Percentiles rank a stretch among this genome's conserved stretches.
phyloP scores from a whole-genome alignment of 2,113 vertebrate genomes.

The Opisthocomus hoazin region DNA sequence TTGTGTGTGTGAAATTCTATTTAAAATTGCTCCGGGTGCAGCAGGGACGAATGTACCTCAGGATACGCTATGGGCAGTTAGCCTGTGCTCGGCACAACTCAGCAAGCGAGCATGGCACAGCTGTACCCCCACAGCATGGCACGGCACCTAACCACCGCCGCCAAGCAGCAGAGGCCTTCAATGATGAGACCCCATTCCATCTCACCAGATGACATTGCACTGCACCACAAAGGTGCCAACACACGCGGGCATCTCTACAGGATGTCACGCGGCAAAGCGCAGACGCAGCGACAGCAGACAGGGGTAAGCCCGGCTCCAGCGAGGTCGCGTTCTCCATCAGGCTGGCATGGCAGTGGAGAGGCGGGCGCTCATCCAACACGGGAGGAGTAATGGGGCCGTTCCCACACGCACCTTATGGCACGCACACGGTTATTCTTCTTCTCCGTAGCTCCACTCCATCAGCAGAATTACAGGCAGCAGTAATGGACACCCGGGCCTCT shows the following conservation, averaged over 20 bases:
- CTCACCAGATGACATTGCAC: accelerated
- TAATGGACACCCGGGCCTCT: background rate
- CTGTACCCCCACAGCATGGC: accelerated
- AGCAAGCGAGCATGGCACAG: accelerated
- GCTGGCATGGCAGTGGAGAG: background rate
- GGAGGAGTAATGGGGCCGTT: background rate
- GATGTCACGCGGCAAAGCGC: background rate
- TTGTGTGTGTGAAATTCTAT: background rate
- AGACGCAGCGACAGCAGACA: background rate
- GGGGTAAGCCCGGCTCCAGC: background rate
- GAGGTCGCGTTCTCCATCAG: background rate
- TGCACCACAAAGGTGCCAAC: background rate
- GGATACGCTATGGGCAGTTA: too few species aligned
- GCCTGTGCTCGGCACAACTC: background rate
- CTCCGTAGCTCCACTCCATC: background rate
- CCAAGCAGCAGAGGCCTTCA: background rate
- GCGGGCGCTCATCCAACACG: accelerated
- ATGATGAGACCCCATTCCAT: background rate
- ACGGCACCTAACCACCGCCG: background rate
- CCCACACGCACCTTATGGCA: accelerated
- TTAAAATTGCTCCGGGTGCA: background rate
- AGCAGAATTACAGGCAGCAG: background rate
- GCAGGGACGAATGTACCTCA: background rate
- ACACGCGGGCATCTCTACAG: background rate
- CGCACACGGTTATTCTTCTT: accelerated